Evolutionary conservation across 2,113 vertebrate species (phyloP), one percentile per base, ranked within the genome.

Genomic region (Solea solea): DNA sequence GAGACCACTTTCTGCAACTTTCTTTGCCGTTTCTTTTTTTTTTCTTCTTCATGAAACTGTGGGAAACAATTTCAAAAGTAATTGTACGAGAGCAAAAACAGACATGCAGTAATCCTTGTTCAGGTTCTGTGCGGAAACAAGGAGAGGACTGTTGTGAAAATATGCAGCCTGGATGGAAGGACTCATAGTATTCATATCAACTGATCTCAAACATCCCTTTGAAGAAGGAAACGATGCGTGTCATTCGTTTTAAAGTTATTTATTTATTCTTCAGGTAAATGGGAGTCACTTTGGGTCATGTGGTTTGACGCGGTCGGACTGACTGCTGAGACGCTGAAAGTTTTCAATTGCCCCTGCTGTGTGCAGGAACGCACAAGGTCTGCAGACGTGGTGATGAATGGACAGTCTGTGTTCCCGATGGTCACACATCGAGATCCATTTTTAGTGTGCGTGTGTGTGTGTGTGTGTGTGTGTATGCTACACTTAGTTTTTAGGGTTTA

Each of bases 111-210:
- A 27, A 70, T 60, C 51, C 9, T 80, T 76, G 62, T 80, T 71
- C 34, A 42, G n/a, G 51, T 34, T 64, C n/a, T 61, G 16, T 25
- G 48, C 27, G 49, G 56, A 67, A 76, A 88, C 77, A 83, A 85
- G 59, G 60, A 63, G 25, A 48, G 48, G 52, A 51, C 81, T 83
- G 77, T 85, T 57, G 50, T 46, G 34, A 58, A 48, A 49, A 49
- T 56, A n/a, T 60, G 52, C 56, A 76, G 51, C 51, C 42, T 41
- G 51, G 64, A 41, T 41, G 28, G 4, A 45, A 49, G 10, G 21
- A 73, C 14, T 39, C 9, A n/a, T 59, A 44, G 39, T 54, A 44
- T 62, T 62, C 16, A 61, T 50, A 70, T 66, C 55, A 67, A 62
- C 16, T 69, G 67, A 83, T 63, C 40, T 52, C 21, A 63, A 21